Evolutionary conservation across 2,888 invertebrate species (phyloP).

Genomic region (Lasioglossum pauxillum): DNA sequence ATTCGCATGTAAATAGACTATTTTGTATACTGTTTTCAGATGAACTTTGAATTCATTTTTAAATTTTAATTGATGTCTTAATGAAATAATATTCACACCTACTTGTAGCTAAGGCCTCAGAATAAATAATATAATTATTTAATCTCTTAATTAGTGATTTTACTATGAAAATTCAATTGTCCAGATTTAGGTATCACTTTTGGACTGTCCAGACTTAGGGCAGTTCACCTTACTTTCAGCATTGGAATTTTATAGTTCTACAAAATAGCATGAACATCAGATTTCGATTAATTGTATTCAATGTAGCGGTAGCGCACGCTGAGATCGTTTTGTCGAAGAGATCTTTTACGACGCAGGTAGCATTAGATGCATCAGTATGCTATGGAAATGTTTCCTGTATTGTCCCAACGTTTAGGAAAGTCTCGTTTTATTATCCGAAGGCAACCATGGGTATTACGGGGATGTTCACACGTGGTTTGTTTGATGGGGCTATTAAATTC

Average conservation of each 20-base stretch:
- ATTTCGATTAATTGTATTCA: neutral
- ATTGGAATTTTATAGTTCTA: neutral
- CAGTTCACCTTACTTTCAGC: no score
- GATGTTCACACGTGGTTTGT: slow-evolving; percentile 18
- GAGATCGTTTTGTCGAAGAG: neutral
- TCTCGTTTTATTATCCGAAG: slow-evolving; percentile 18
- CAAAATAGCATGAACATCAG: neutral
- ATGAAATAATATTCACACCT: no score
- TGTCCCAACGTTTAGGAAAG: slow-evolving; percentile 22
- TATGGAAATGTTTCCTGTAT: slow-evolving; percentile 2
- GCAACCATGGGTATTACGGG: slow-evolving; percentile 15
- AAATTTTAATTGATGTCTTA: no score
- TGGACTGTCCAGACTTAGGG: no score
- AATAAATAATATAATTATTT: no score
- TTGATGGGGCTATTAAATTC: slow-evolving; percentile 27
- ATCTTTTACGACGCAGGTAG: neutral
- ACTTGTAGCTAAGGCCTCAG: no score
- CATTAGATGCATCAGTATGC: neutral
- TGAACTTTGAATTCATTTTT: no score
- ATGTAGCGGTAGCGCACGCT: neutral
- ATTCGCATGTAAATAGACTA: no score
- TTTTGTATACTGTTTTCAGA: no score
- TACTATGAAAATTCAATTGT: no score
- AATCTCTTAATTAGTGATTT: no score
- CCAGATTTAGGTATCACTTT: no score